Conservation (phyloP, 1,140 invertebrate species). For the Leptinotarsa undecemlineata region DNA sequence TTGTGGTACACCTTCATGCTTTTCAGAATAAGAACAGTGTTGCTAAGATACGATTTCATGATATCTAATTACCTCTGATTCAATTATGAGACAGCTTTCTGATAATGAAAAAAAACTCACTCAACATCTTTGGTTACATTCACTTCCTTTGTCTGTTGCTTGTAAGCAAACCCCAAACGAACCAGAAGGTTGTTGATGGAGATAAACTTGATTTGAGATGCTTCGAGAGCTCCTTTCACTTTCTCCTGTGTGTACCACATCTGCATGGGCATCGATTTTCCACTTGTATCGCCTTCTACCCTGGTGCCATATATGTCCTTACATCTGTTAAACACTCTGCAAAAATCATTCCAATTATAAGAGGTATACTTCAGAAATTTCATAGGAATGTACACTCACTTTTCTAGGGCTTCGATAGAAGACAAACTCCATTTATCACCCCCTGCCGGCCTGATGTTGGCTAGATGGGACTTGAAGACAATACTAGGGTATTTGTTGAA, state of each 20-base stretch:
- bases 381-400: neutral
- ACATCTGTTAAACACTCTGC: slow-evolving; percentile 31
- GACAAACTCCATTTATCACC: slow-evolving; percentile 39
- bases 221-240: slow-evolving; percentile 35
- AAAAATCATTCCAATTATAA: neutral
- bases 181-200: slow-evolving; percentile 38
- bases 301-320: slow-evolving; percentile 32
- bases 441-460: slow-evolving; percentile 39
- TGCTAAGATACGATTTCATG: too few relatives aligned
- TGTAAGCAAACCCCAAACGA: slow-evolving; percentile 39
- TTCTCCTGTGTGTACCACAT: slow-evolving; percentile 33
- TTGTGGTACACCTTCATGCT: too few relatives aligned
- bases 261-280: slow-evolving; percentile 28
- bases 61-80: too few relatives aligned
- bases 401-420: slow-evolving; percentile 39
- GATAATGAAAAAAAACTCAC: too few relatives aligned
- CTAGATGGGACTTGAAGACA: slow-evolving; percentile 34
- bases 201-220: slow-evolving; percentile 34
- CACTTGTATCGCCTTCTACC: neutral
- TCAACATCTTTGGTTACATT: too few relatives aligned
- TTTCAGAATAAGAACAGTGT: too few relatives aligned
- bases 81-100: too few relatives aligned
- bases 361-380: too few relatives aligned
- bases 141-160: neutral
- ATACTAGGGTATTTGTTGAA: slow-evolving; percentile 30